These are phyloP conservation scores for Haemorhous mexicanus DNA, from an alignment of 2,113 vertebrate species.

Conservation along the genomic window DNA sequence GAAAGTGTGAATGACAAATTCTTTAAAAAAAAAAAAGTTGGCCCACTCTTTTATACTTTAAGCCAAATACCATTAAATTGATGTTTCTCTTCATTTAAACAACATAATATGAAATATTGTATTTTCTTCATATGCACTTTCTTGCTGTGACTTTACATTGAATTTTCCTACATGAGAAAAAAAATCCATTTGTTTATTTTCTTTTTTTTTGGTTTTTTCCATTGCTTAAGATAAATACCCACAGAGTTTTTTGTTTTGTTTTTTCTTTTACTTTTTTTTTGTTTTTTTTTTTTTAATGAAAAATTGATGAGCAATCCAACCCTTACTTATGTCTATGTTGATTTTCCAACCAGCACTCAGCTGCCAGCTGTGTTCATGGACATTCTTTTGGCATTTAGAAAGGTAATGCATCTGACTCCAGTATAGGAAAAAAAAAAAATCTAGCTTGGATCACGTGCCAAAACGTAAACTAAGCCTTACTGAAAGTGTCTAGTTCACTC, in stretches of 20 bases:
- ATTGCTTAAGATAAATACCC: constrained; percentile 50
- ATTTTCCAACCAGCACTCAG: constrained; percentile 37
- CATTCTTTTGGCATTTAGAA: constrained; percentile 66
- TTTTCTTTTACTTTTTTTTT: background rate
- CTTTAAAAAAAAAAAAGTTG: background rate
- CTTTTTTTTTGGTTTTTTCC: background rate
- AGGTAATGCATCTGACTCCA: constrained; percentile 40
- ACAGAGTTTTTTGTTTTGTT: background rate
- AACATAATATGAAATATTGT: background rate
- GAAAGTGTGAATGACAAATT: constrained; percentile 61
- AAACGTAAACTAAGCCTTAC: constrained; percentile 38
- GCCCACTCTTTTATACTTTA: constrained; percentile 30
- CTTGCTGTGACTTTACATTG: background rate
- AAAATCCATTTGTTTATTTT: background rate
- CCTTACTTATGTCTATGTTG: constrained; percentile 56
- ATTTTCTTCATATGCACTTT: background rate
- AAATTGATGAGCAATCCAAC: constrained; percentile 62
- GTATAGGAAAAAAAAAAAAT: background rate
- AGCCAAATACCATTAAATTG: constrained; percentile 31
- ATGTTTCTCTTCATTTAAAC: constrained; percentile 26
- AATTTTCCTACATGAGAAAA: background rate
- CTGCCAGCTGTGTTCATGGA: background rate
- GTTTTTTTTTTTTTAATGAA: constrained; percentile 36
- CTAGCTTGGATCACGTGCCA: constrained; percentile 62
- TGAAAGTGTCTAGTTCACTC: constrained; percentile 41